Evolutionary conservation across 2,113 vertebrate genomes (phyloP), one percentile per base, ranked within the genome.

Genomic region (Sapajus apella): DNA sequence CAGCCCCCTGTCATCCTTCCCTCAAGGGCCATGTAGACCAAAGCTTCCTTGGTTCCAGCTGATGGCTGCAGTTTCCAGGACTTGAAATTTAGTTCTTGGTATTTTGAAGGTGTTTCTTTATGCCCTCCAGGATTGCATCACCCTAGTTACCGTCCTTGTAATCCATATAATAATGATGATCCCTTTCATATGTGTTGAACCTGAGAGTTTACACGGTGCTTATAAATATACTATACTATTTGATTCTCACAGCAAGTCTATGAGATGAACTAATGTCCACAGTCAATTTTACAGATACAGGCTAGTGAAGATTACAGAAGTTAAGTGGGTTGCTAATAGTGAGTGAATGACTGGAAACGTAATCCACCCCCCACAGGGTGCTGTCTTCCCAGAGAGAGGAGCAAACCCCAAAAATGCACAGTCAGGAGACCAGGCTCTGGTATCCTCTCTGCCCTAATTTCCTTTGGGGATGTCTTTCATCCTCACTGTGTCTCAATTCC

Each of bases 301-400:
- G 27, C 47, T 70, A 64, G 40, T 30, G 43, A 80, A 72, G 47
- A 25, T 87, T 75, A 81, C 1, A 47, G 72, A 81, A 66, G 32
- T 70, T 77, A 77, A 11, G 8, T 32, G 30, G 47, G 30, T 87
- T 80, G 25, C 30, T 68, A 16, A 5, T 18, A 32, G 13, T 35
- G 35, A 32, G 13, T 35, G 30, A 91, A 90, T 13, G 9, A 72
- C 21, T 70, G 52, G 76, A 55, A 86, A 95, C 1, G 14, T 25
- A 3, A 1, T 8, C 25, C 14, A 2, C 7, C 2, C 7, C 2
- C 16, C 16, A 5, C 10, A 11, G 4, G 0, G 1, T 35, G 13
- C 70, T 16, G 3, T 14, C 56, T 87, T 94, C 76, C 64, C 27
- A 5, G 85, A 72, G 56, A 85, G 64, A 94, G 81, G 25, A 80